Percentiles rank a stretch among this genome's conserved stretches.
These are phyloP conservation scores for Mesorhabditis sp. DNA, from an alignment of 2,888 invertebrate species.

Conservation along the genomic window DNA sequence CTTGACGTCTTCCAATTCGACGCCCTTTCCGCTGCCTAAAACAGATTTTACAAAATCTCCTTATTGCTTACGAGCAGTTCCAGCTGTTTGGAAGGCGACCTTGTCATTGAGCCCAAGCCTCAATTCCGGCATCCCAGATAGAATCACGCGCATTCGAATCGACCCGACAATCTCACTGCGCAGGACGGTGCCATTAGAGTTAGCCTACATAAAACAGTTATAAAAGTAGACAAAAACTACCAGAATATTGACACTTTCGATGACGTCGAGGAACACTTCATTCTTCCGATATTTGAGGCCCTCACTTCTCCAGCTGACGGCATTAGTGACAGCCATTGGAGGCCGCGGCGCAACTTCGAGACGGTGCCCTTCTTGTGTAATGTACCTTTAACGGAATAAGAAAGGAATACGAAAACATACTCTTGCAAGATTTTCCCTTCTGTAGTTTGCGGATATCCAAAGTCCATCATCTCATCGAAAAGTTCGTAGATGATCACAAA, in stretches of 20 bases:
- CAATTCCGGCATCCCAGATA: conserved; percentile 97
- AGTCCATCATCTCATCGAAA: conserved; percentile 90
- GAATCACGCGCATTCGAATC: conserved; percentile 94
- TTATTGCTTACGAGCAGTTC: conserved; percentile 62
- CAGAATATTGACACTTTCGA: conserved; percentile 91
- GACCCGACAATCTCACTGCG: conserved; percentile 96
- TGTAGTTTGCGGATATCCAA: conserved; percentile 75
- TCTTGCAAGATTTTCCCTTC: conserved; percentile 55
- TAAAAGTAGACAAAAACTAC: conserved; percentile 57
- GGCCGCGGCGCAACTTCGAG: conserved; percentile 85
- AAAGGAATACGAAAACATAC: conserved; percentile 19
- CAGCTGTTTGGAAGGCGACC: conserved; percentile 90
- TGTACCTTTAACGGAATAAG: conserved; percentile 68
- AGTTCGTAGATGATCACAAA: conserved; percentile 97
- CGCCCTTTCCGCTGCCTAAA: conserved; percentile 83
- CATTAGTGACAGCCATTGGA: conserved; percentile 96
- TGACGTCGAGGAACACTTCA: conserved; percentile 97
- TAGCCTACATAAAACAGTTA: conserved; percentile 65
- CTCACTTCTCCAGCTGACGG: conserved; percentile 93
- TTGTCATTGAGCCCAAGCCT: conserved; percentile 94
- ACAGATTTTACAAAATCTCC: not conserved
- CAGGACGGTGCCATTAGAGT: conserved; percentile 91
- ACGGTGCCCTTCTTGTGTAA: conserved; percentile 96
- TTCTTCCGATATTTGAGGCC: conserved; percentile 98
- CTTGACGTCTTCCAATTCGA: conserved; percentile 95